Percentiles rank a stretch among this genome's conserved stretches.
Conservation (phyloP, 2,888 invertebrate genomes). For the Andrena dorsata region DNA sequence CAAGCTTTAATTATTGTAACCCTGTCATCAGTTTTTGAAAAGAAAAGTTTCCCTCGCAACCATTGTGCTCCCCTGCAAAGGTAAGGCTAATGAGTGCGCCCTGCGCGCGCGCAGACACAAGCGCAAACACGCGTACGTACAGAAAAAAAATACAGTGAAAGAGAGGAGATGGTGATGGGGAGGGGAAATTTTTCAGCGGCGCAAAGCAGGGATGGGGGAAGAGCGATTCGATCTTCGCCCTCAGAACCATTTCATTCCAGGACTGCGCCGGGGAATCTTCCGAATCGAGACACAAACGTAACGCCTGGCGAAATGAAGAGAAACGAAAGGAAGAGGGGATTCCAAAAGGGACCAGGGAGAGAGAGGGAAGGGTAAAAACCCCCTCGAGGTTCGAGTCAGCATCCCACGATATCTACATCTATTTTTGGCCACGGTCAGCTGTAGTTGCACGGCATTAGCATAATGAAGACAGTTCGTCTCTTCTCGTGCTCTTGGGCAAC, state of each 20-base stretch:
- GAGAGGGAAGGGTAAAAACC: conserved; percentile 65
- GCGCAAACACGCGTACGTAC: not conserved
- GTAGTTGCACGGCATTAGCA: conserved; percentile 81
- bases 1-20: conserved; percentile 34
- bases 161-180: not conserved
- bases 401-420: conserved; percentile 79
- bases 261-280: conserved; percentile 54
- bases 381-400: conserved; percentile 71
- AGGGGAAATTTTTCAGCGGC: conserved; percentile 64
- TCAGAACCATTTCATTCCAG: conserved; percentile 71
- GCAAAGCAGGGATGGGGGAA: conserved; percentile 66
- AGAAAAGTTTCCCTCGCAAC: conserved; percentile 23
- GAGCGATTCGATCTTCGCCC: conserved; percentile 73
- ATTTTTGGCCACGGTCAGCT: conserved; percentile 81
- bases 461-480: conserved; percentile 80
- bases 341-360: conserved; percentile 39
- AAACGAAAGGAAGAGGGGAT: conserved; percentile 38
- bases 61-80: conserved; percentile 55
- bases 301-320: conserved; percentile 56
- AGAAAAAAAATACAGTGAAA: conserved; percentile 8
- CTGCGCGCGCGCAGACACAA: conserved; percentile 24
- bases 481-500: conserved; percentile 55
- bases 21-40: conserved; percentile 41
- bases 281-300: conserved; percentile 71
- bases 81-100: conserved; percentile 66